phyloP scores from a whole-genome alignment of 2,797 vertebrate genomes.

The Sebastes baramenuke region DNA sequence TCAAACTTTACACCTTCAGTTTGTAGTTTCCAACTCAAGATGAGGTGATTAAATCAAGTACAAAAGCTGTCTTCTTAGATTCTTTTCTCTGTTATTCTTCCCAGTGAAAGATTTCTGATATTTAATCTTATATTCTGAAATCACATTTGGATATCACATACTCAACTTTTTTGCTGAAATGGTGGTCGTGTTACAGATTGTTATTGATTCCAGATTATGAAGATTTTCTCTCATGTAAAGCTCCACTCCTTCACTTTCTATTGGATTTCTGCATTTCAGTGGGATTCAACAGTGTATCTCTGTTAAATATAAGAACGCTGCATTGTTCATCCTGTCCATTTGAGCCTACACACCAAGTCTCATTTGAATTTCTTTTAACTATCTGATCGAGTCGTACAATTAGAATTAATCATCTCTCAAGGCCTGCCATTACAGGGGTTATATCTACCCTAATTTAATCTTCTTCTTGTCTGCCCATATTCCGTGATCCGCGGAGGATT shows the following conservation, averaged over 20 bases:
- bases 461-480: constrained; percentile 23
- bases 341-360: constrained; percentile 5
- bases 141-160: not conserved
- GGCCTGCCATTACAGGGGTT: constrained; percentile 38
- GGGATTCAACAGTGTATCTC: constrained; percentile 1
- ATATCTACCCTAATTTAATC: constrained; percentile 57
- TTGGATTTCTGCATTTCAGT: constrained; percentile 21
- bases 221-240: not conserved
- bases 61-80: not conserved
- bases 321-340: constrained; percentile 22
- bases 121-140: not conserved
- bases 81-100: not conserved
- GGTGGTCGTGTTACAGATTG: not conserved
- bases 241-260: not conserved
- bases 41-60: not conserved
- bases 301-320: constrained; percentile 15
- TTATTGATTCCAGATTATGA: constrained; percentile 10
- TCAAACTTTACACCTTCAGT: not conserved
- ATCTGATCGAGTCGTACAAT: constrained; percentile 52
- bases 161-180: not conserved
- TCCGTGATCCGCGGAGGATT: constrained; percentile 19
- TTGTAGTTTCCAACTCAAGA: not conserved
- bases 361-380: constrained; percentile 42
- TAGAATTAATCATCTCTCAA: constrained; percentile 50
- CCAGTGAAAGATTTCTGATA: not conserved